phyloP scores from a whole-genome alignment of 2,888 invertebrate species.

The Xanthorhoe spadicearia region DNA sequence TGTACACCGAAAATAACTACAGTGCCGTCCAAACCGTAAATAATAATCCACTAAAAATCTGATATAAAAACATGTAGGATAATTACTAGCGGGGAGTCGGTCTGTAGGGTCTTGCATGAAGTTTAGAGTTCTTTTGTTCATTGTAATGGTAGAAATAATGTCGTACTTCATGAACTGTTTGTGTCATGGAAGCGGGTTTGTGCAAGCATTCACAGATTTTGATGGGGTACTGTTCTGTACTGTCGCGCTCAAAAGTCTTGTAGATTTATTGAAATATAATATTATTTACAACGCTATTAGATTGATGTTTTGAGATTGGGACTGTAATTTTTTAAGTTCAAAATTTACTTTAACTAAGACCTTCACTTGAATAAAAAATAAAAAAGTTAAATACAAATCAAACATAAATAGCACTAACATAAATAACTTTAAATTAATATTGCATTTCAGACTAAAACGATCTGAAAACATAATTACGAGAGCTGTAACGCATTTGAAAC shows the following conservation, averaged over 20 bases:
- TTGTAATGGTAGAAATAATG: slow-evolving; percentile 59
- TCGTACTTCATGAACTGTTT: slow-evolving; percentile 77
- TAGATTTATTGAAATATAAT: not conserved
- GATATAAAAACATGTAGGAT: slow-evolving; percentile 83
- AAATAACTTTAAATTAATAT: too few relatives aligned
- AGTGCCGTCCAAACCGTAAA: slow-evolving; percentile 70
- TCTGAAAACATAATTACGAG: too few relatives aligned
- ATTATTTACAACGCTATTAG: not conserved
- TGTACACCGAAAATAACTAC: slow-evolving; percentile 42
- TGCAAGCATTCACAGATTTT: slow-evolving; percentile 85
- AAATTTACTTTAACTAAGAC: too few relatives aligned
- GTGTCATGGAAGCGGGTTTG: slow-evolving; percentile 85
- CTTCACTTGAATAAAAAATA: too few relatives aligned
- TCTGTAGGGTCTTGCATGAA: slow-evolving; percentile 71
- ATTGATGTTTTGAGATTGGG: too few relatives aligned
- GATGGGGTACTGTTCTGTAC: slow-evolving; percentile 77
- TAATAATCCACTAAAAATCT: slow-evolving; percentile 81
- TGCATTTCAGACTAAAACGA: too few relatives aligned
- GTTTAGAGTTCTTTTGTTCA: slow-evolving; percentile 59
- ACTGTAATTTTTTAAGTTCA: too few relatives aligned
- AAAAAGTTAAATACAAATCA: too few relatives aligned
- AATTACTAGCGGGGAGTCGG: slow-evolving; percentile 79
- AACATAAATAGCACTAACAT: too few relatives aligned
- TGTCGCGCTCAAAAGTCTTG: slow-evolving; percentile 51
- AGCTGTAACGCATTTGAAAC: too few relatives aligned